Conservation (phyloP, 1,140 invertebrate species). For the Euwallacea similis region DNA sequence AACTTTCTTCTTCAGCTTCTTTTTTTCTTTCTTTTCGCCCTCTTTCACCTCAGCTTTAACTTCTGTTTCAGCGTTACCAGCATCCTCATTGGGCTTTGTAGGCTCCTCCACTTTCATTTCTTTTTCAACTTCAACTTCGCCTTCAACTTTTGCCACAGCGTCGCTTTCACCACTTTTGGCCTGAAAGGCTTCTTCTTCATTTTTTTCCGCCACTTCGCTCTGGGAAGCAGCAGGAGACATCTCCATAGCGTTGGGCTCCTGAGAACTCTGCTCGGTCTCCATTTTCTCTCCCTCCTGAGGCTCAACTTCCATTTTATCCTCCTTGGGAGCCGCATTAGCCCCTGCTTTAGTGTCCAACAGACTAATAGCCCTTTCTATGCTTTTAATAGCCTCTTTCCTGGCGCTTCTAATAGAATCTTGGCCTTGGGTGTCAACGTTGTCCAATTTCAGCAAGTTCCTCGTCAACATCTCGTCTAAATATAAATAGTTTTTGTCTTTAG, state of each 20-base stretch:
- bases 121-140: conserved; percentile 3
- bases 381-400: conserved; percentile 83
- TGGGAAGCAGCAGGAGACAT: background rate
- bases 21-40: conserved; percentile 30
- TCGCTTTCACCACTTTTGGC: conserved; percentile 7
- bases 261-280: conserved; percentile 24
- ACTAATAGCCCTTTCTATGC: conserved; percentile 83
- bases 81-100: background rate
- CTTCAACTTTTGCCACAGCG: conserved; percentile 8
- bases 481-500: conserved; percentile 81
- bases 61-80: conserved; percentile 6
- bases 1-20: conserved; percentile 32
- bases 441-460: conserved; percentile 85
- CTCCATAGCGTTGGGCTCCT: conserved; percentile 25
- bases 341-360: conserved; percentile 75
- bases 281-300: conserved; percentile 23
- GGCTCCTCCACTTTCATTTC: conserved; percentile 4
- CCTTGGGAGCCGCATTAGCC: conserved; percentile 51
- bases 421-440: conserved; percentile 89
- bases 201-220: conserved; percentile 9
- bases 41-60: conserved; percentile 18
- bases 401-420: conserved; percentile 84
- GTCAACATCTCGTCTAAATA: conserved; percentile 95
- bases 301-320: conserved; percentile 42
- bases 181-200: background rate